These are phyloP conservation scores for Zaprionus vittiger DNA, from an alignment of 1,140 invertebrate species.

Conservation along the genomic window DNA sequence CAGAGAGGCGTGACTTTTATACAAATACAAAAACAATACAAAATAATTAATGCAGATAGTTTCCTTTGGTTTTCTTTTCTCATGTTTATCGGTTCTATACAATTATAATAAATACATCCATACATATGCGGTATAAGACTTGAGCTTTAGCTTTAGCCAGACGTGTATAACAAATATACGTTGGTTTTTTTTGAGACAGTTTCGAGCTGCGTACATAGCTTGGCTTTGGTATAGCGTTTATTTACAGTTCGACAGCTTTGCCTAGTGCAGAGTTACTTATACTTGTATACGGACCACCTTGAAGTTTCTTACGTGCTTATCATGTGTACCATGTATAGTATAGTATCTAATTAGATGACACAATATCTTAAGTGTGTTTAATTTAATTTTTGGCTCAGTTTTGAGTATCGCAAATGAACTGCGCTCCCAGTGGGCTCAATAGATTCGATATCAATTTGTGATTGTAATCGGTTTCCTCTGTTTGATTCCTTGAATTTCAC, in stretches of 20 bases:
- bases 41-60: slow-evolving; percentile 74
- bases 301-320: not conserved
- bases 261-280: slow-evolving; percentile 6
- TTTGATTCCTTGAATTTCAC: slow-evolving; percentile 53
- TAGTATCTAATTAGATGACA: slow-evolving; percentile 49
- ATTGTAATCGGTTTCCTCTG: slow-evolving; percentile 37
- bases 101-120: slow-evolving; percentile 65
- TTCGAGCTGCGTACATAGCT: slow-evolving; percentile 39
- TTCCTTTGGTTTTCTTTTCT: slow-evolving; percentile 20
- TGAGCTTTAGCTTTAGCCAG: slow-evolving; percentile 57
- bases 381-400: slow-evolving; percentile 78
- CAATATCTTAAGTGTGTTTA: slow-evolving; percentile 46
- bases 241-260: slow-evolving; percentile 31
- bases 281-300: not conserved
- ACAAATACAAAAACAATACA: slow-evolving; percentile 68
- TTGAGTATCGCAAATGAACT: slow-evolving; percentile 74
- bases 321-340: slow-evolving; percentile 23
- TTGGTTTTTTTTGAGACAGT: slow-evolving; percentile 31
- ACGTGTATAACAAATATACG: slow-evolving; percentile 54
- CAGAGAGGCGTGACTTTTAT: slow-evolving; percentile 84
- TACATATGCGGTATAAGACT: slow-evolving; percentile 51
- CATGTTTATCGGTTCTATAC: not conserved
- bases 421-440: slow-evolving; percentile 57
- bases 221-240: slow-evolving; percentile 38
- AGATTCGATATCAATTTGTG: slow-evolving; percentile 54